These are phyloP conservation scores for Ophion ellenae DNA, from an alignment of 2,888 invertebrate genomes.

Conservation along the genomic window DNA sequence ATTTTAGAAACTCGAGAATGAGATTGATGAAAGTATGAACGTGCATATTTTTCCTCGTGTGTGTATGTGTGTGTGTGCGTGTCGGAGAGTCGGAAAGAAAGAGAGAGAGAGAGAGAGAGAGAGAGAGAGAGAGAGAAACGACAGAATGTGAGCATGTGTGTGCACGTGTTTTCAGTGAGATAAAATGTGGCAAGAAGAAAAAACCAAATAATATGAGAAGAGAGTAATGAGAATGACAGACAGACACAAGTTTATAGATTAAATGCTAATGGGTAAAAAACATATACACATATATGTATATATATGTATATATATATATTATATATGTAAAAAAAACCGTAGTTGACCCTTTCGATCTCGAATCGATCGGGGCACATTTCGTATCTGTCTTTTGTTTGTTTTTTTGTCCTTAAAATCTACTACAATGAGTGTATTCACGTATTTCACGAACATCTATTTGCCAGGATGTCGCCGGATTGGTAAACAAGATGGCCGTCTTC, in stretches of 20 bases:
- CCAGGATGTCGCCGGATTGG: constrained; percentile 99
- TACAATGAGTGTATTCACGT: constrained; percentile 85
- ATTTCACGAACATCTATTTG: constrained; percentile 99
- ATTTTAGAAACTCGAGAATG: constrained; percentile 6
- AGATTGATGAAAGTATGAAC: not conserved
- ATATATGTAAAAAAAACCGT: constrained; percentile 58
- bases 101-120: constrained; percentile 30
- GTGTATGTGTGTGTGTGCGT: constrained; percentile 5
- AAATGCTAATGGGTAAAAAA: constrained; percentile 56
- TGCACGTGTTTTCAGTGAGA: constrained; percentile 8
- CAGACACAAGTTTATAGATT: constrained; percentile 45
- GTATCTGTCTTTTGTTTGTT: constrained; percentile 65
- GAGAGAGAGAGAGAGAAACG: constrained; percentile 32
- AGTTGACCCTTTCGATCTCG: constrained; percentile 59
- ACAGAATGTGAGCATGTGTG: constrained; percentile 61
- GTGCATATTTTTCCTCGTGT: constrained; percentile 4
- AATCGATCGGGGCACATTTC: constrained; percentile 53
- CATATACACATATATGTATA: constrained; percentile 41
- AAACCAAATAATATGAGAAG: constrained; percentile 32
- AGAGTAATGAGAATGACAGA: constrained; percentile 40
- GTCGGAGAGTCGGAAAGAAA: constrained; percentile 29
- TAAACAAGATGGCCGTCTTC: constrained; percentile 99
- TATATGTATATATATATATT: constrained; percentile 47
- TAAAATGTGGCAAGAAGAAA: constrained; percentile 18
- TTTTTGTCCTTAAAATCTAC: constrained; percentile 80